Evolutionary conservation across 2,888 invertebrate genomes (phyloP).

Genomic region (Spodoptera picta): DNA sequence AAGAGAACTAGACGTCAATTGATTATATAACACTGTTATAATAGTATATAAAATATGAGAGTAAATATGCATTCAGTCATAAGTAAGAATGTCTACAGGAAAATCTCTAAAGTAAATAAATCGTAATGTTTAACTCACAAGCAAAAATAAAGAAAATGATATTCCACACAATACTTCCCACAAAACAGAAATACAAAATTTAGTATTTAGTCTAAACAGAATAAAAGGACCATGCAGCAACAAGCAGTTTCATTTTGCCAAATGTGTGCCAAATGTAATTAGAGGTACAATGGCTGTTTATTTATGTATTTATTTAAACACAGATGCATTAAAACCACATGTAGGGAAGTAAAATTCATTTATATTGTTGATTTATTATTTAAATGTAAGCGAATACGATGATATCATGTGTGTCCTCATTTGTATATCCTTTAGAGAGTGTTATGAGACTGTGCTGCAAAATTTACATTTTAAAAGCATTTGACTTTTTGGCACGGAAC

Average conservation of each 20-base stretch:
- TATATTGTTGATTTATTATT: slow-evolving; percentile 36
- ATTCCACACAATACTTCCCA: too few relatives aligned
- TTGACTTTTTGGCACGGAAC: slow-evolving; percentile 25
- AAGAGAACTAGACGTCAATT: too few relatives aligned
- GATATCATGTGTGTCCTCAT: slow-evolving; percentile 44
- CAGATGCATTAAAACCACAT: slow-evolving; percentile 9
- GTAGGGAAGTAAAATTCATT: slow-evolving; percentile 15
- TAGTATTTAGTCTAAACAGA: too few relatives aligned
- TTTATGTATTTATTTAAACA: slow-evolving; percentile 1
- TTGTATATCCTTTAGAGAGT: slow-evolving; percentile 33
- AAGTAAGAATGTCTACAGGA: too few relatives aligned
- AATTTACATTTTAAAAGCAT: slow-evolving; percentile 44
- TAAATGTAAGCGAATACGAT: slow-evolving; percentile 20
- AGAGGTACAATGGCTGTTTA: background rate
- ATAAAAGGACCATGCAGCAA: background rate
- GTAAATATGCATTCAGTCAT: too few relatives aligned
- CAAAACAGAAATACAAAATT: too few relatives aligned
- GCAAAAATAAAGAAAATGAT: too few relatives aligned
- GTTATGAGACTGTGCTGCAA: slow-evolving; percentile 33
- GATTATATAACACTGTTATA: too few relatives aligned
- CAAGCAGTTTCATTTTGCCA: background rate
- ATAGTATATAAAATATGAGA: too few relatives aligned
- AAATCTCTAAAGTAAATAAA: too few relatives aligned
- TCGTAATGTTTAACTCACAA: too few relatives aligned
- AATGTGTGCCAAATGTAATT: background rate